Evolutionary conservation across 2,797 vertebrate species (phyloP), one percentile per base, ranked within the genome.

Genomic region (Neopelma chrysocephalum): DNA sequence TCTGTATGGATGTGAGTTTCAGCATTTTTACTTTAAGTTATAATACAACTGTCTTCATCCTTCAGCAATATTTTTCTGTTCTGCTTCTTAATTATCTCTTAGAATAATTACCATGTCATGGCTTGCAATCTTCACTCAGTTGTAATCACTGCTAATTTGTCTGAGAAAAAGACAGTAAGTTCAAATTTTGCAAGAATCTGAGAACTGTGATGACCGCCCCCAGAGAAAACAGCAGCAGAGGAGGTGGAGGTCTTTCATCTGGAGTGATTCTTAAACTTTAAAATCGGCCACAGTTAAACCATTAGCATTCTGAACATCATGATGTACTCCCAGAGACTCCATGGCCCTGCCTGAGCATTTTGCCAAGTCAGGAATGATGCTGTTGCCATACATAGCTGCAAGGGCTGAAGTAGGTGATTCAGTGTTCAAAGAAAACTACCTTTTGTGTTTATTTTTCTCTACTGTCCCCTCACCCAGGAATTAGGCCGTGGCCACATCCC

Each of bases 91-190:
- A 91, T 88, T 95, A 83, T 58, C 61, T 86, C 47, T 80, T 47
- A 62, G 51, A 91, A 89, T 78, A 92, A 93, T 78, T 91, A 77
- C 45, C 86, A 47, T 56, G 51, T 72, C 86, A 53, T 3, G 36
- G 36, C 36, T 89, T 70, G 32, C 40, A 76, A 65, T 78, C 76
- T 81, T 83, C 86, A 40, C n/a, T 83, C 62, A 53, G 50, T 51
- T 58, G 40, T 89, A 94, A 86, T 72, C 73, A 38, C 50, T 69
- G 54, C 31, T 88, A 88, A 94, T 94, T 93, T 91, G 42, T 34
- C 69, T 83, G 58, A 93, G 86, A 70, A 92, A 90, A 75, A 87
- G 80, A 90, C 58, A 75, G 77, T 22, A 80, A 64, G 68, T 81
- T 87, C 50, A 91, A 58, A 65, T 75, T 88, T 71, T 76, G n/a